Conservation (phyloP, 2,888 invertebrate species). For the Chrysotoxum bicinctum region DNA sequence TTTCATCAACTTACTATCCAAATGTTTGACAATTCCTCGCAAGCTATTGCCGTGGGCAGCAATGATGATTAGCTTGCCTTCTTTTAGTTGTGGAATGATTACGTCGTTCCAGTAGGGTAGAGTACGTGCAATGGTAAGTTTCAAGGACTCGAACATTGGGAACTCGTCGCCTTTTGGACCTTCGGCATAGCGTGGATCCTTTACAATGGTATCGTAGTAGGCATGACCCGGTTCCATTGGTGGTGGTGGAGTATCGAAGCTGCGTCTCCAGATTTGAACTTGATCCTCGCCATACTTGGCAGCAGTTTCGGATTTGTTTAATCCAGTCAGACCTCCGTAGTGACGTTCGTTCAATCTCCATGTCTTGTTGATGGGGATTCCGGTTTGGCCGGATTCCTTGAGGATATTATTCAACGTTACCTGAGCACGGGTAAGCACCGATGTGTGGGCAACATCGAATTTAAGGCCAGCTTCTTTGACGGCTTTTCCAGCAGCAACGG, state of each 20-base stretch:
- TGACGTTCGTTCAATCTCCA: constrained; percentile 95
- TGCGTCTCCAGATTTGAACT: constrained; percentile 92
- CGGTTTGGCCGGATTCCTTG: constrained; percentile 86
- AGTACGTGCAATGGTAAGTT: constrained; percentile 91
- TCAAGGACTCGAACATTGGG: constrained; percentile 92
- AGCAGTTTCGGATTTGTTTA: constrained; percentile 94
- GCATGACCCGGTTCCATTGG: constrained; percentile 90
- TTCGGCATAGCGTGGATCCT: constrained; percentile 88
- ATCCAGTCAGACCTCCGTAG: constrained; percentile 93
- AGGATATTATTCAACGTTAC: constrained; percentile 88
- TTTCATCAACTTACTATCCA: constrained; percentile 86
- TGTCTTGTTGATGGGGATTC: constrained; percentile 87
- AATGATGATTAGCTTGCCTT: constrained; percentile 91
- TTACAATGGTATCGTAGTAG: constrained; percentile 89
- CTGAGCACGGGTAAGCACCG: constrained; percentile 91
- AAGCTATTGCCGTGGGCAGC: constrained; percentile 95
- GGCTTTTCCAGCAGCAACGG: constrained; percentile 87
- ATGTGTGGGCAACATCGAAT: constrained; percentile 92
- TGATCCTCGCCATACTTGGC: constrained; percentile 93
- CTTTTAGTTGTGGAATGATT: constrained; percentile 89
- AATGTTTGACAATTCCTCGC: constrained; percentile 93
- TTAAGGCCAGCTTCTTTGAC: constrained; percentile 88
- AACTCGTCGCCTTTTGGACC: constrained; percentile 90
- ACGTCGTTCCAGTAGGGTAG: constrained; percentile 95
- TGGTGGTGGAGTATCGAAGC: constrained; percentile 93